These are phyloP conservation scores for Conistra vaccinii DNA, from an alignment of 2,888 invertebrate genomes.

Conservation along the genomic window DNA sequence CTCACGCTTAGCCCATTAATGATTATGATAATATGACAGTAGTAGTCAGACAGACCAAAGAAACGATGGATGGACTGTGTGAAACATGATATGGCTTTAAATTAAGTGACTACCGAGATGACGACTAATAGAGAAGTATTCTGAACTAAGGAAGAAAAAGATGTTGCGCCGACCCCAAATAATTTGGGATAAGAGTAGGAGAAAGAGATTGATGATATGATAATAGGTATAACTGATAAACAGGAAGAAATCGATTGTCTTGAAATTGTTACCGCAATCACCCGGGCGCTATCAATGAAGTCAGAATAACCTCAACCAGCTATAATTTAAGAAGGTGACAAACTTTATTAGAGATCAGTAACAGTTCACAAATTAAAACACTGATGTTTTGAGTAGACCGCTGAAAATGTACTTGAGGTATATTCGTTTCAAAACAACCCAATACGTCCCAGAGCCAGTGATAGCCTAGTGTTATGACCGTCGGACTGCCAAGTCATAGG, in stretches of 20 bases:
- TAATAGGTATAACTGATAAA: background rate
- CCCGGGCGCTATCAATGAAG: background rate
- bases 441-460: no score
- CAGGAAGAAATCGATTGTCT: conserved; percentile 11
- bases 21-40: background rate
- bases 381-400: background rate
- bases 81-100: background rate
- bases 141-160: no score
- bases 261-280: conserved; percentile 1
- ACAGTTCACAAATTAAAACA: background rate
- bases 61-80: background rate
- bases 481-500: no score
- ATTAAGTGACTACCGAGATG: background rate
- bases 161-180: background rate
- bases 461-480: no score
- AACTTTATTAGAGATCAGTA: background rate
- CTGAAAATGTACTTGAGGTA: background rate
- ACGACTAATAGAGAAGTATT: background rate
- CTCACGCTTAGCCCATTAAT: background rate
- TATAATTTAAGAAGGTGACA: background rate
- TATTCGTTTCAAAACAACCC: background rate
- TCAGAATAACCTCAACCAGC: background rate
- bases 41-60: background rate
- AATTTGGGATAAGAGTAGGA: background rate
- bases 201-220: background rate